Evolutionary conservation across 2,888 invertebrate genomes (phyloP), one percentile per base, ranked within the genome.

Genomic region (Tillus elongatus): DNA sequence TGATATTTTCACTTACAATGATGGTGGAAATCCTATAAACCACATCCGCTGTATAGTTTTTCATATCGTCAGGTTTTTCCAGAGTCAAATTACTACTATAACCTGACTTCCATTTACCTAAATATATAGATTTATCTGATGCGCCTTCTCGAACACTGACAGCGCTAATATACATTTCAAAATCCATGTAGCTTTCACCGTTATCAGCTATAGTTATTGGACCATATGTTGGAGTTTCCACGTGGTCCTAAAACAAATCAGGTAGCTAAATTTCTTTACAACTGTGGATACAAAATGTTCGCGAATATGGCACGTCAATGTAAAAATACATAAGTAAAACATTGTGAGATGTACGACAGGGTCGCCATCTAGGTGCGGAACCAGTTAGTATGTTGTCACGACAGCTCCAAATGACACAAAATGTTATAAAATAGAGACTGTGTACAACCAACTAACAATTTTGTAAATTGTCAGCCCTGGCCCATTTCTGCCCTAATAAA

Each of bases 11-110:
- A 70, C 74, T 69, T 67, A 89, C 89, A 71, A 82, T 74, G 14
- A 89, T 81, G 0, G 90, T 88, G 33, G 84, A 84, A 35, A 93
- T 78, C 47, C 88, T 74, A 66, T 91, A 92, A n/a, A 85, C 84
- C 15, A 82, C 77, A 51, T 83, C 79, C 2, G 88, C 86, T 0
- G 82, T 81, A 49, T 83, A 79, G 62, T 82, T 85, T 49, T 70
- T 73, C 72, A 85, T 77, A 34, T 74, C 74, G 46, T 72, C 72
- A 30, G 77, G 74, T 61, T 79, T 77, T 46, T 70, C 72, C 49
- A 81, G 73, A 32, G 74, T 67, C 36, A 90, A 64, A 8, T 76
- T 73, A 24, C 75, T 75, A 40, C 77, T 71, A 14, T 86, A 72
- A 13, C 85, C 84, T 9, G 87, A 81, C 49, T 76, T 74, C 89